Conservation (phyloP, 2,888 invertebrate species). For the Cremastinae sp. region DNA sequence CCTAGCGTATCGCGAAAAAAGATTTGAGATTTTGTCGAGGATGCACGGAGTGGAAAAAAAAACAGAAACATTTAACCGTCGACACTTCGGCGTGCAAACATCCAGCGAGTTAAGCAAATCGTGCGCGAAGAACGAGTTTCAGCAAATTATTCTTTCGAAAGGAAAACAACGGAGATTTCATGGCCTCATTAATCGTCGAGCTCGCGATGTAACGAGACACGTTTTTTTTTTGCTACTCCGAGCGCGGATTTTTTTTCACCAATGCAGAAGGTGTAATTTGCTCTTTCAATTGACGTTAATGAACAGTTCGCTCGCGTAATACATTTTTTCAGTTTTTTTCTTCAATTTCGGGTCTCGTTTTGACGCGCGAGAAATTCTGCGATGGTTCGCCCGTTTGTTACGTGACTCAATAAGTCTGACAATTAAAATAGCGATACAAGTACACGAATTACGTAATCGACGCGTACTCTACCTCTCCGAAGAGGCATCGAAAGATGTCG, state of each 20-base stretch:
- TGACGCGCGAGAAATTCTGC: conserved; percentile 38
- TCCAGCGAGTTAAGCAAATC: conserved; percentile 19
- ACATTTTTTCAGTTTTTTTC: not conserved
- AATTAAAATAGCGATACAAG: conserved; percentile 59
- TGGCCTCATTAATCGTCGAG: conserved; percentile 30
- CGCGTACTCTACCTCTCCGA: conserved; percentile 25
- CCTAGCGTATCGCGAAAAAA: conserved; percentile 26
- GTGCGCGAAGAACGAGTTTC: conserved; percentile 41
- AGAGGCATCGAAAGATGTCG: conserved; percentile 64
- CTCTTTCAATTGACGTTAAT: conserved; percentile 16
- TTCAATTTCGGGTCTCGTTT: not conserved
- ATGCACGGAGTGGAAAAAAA: conserved; percentile 16
- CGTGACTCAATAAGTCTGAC: conserved; percentile 52
- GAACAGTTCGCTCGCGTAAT: not conserved
- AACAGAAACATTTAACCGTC: not conserved
- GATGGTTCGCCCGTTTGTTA: conserved; percentile 49
- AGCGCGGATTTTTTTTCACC: not conserved
- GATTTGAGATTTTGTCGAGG: conserved; percentile 28
- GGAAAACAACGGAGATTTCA: conserved; percentile 37
- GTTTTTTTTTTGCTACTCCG: conserved; percentile 1
- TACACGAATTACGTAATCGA: conserved; percentile 58
- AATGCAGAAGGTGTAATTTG: not conserved
- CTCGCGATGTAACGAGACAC: conserved; percentile 1
- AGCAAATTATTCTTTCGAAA: conserved; percentile 34
- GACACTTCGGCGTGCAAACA: not conserved